Conservation (phyloP, 92 coral and sea anemone genomes). For the Hydrozoanthus gracilis region DNA sequence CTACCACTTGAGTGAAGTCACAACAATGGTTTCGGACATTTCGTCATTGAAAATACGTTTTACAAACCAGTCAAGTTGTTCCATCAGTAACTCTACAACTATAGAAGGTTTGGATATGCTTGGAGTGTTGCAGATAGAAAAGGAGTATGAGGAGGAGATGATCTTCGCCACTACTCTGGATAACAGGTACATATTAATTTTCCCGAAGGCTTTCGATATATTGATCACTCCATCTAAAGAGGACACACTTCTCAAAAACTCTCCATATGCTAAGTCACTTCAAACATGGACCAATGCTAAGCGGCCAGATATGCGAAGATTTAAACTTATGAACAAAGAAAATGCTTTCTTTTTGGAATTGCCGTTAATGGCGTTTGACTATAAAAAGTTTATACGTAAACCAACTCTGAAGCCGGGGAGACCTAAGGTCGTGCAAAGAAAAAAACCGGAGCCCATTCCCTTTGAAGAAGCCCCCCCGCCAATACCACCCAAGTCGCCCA, state of each 20-base stretch:
- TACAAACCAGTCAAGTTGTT: not conserved
- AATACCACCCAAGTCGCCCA: conserved; percentile 41
- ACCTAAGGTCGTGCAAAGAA: conserved; percentile 17
- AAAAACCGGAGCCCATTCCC: conserved; percentile 5
- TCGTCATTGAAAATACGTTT: conserved; percentile 43
- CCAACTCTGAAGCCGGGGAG: conserved; percentile 21
- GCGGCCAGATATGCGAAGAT: conserved; percentile 41
- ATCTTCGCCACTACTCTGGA: conserved; percentile 42
- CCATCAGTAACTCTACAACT: not conserved
- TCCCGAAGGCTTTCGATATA: conserved; percentile 33
- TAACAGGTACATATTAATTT: conserved; percentile 28
- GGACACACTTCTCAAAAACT: conserved; percentile 23
- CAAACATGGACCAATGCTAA: conserved; percentile 23
- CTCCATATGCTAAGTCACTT: conserved; percentile 30
- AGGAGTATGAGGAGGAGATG: conserved; percentile 34
- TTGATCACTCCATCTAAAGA: conserved; percentile 39
- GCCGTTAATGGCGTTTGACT: conserved; percentile 47
- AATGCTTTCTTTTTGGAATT: conserved; percentile 34
- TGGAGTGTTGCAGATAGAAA: conserved; percentile 26
- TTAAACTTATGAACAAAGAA: conserved; percentile 41
- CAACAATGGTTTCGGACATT: conserved; percentile 35
- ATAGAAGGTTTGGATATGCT: conserved; percentile 12
- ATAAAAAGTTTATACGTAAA: conserved; percentile 31
- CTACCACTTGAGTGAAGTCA: conserved; percentile 38
- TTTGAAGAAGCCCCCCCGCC: conserved; percentile 29